These are phyloP conservation scores for Leptonema lineaticorne DNA, from an alignment of 1,140 invertebrate species.

Conservation along the genomic window DNA sequence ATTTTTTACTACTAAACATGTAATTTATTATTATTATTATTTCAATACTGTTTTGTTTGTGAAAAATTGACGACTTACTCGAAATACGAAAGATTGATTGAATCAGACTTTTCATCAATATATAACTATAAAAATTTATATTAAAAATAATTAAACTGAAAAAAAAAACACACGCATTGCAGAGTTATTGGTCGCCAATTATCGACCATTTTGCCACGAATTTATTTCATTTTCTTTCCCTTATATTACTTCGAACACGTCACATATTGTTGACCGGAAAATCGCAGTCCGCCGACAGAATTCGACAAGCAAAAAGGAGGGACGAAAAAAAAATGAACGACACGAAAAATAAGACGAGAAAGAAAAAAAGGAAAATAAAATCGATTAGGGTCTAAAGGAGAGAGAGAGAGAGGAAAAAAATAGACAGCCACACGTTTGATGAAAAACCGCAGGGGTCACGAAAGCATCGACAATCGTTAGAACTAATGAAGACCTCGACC, in stretches of 20 bases:
- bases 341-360: neutral
- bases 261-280: neutral
- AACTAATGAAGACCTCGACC: conserved; percentile 13
- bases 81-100: too few species aligned
- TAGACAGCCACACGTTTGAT: conserved; percentile 7
- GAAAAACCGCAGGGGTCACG: conserved; percentile 18
- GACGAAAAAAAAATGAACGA: too few species aligned
- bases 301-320: too few species aligned
- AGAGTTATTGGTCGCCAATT: neutral
- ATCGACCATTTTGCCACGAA: neutral
- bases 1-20: too few species aligned
- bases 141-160: too few species aligned
- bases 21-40: too few species aligned
- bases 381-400: neutral
- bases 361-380: neutral
- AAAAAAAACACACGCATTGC: too few species aligned
- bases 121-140: too few species aligned
- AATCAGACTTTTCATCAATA: too few species aligned
- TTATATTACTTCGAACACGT: neutral
- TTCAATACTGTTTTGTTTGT: too few species aligned
- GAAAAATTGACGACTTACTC: too few species aligned
- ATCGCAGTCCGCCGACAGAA: too few species aligned
- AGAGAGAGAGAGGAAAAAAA: neutral
- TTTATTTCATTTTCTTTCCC: neutral
- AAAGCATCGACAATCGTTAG: conserved; percentile 6